Evolutionary conservation across 1,140 invertebrate species (phyloP).

Genomic region (Tetragonula clypearis): DNA sequence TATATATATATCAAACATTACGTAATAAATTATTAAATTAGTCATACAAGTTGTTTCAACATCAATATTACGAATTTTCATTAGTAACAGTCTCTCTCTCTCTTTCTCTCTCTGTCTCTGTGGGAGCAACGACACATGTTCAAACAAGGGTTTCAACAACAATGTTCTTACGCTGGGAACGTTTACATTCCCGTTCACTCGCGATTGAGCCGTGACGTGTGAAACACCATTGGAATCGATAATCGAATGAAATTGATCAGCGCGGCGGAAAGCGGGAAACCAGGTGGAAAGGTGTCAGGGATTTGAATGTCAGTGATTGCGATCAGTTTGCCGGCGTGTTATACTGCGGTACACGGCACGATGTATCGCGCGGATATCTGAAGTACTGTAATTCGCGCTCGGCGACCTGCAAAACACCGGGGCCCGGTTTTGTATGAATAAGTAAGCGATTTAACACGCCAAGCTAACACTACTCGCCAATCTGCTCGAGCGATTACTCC

Average conservation of each 20-base stretch:
- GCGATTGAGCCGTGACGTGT: not conserved
- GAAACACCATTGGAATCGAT: not conserved
- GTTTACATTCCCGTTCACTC: too few species aligned
- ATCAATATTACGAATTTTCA: too few species aligned
- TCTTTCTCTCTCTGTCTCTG: too few species aligned
- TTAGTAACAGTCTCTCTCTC: too few species aligned
- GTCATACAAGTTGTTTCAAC: too few species aligned
- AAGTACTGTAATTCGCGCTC: slow-evolving; percentile 38
- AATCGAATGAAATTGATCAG: not conserved
- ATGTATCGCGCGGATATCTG: not conserved
- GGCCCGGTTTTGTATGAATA: slow-evolving; percentile 28
- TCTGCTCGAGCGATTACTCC: slow-evolving; percentile 29
- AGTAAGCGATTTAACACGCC: slow-evolving; percentile 45
- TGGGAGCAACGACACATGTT: too few species aligned
- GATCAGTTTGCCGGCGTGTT: slow-evolving; percentile 34
- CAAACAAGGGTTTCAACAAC: too few species aligned
- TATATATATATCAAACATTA: too few species aligned
- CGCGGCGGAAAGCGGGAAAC: slow-evolving; percentile 10
- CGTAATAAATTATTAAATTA: too few species aligned
- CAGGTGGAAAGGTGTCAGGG: slow-evolving; percentile 34
- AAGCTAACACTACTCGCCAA: slow-evolving; percentile 5
- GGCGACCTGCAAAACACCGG: slow-evolving; percentile 24
- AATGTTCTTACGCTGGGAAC: too few species aligned
- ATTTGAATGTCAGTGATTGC: slow-evolving; percentile 33
- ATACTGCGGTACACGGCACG: not conserved